A percentile compares a stretch with the other conserved stretches of the same genome.
phyloP scores from a whole-genome alignment of 2,888 invertebrate species.

The Bursaphelenchus okinawaensis region DNA sequence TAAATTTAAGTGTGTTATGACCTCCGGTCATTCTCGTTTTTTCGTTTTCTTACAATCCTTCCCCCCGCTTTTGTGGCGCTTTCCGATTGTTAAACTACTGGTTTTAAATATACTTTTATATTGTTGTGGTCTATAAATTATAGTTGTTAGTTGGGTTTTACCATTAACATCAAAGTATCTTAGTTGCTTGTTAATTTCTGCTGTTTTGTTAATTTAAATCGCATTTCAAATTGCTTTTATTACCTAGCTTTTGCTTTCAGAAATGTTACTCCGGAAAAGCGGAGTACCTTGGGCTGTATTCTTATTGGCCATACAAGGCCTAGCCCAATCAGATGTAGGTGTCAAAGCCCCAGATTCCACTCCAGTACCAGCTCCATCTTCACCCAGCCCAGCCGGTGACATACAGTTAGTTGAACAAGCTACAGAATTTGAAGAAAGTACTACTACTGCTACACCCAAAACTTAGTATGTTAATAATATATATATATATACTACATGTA shows the following conservation, averaged over 20 bases:
- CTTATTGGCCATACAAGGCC: neutral
- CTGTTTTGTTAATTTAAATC: too few relatives aligned
- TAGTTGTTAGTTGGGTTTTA: too few relatives aligned
- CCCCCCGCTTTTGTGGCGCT: too few relatives aligned
- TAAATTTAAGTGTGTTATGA: neutral
- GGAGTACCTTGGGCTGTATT: neutral
- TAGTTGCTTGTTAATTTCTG: too few relatives aligned
- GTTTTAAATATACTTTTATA: too few relatives aligned
- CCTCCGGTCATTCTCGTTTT: neutral
- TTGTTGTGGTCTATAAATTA: too few relatives aligned
- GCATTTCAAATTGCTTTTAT: too few relatives aligned
- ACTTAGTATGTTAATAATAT: neutral
- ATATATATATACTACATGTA: too few relatives aligned
- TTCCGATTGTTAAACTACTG: neutral
- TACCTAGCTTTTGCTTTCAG: neutral
- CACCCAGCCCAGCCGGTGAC: neutral
- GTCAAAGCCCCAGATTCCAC: neutral
- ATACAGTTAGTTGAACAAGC: neutral
- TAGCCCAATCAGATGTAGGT: neutral
- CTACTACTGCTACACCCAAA: neutral
- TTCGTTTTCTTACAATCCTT: neutral
- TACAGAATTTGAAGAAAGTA: neutral
- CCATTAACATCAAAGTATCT: too few relatives aligned
- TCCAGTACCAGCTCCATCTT: neutral
- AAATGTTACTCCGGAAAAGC: neutral